Base-by-base conservation (phyloP, 2,888 invertebrate species). In the Mayetiola destructor region DNA sequence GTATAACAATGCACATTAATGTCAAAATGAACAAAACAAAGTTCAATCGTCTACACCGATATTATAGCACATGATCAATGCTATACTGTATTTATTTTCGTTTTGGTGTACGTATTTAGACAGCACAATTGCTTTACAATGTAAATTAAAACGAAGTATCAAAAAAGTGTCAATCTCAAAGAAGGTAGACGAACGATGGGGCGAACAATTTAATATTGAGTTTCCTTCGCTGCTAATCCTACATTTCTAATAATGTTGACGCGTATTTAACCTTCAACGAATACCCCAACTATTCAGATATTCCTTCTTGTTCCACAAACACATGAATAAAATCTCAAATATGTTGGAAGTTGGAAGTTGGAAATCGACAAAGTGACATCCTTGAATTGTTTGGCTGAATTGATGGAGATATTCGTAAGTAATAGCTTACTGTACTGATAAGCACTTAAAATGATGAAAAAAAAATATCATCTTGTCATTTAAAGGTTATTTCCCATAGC, bases 1-100 rank as follows among this genome's bases (percentile, higher is more conserved):
- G 48, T 48, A 48, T 27, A 48, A 48, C 27, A 48, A 48, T 48
- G 27, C 48, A 48, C 48, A 48, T 48, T 48, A 48, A 48, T 48
- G 48, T 48, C 48, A 48, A 48, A 48, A 23, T 48, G 48, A n/a
- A n/a, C n/a, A n/a, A n/a, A n/a, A n/a, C n/a, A n/a, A n/a, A n/a
- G n/a, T n/a, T n/a, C 48, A 48, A 48, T 48, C 48, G 27, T 27
- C 27, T 48, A 23, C 48, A 27, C 27, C 48, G 27, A n/a, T 16
- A 23, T 42, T 42, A 23, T 42, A 23, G 12, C 23, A 42, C 23
- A 14, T 14, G 23, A 42, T 21, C 42, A 3, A 4, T 23, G 39
- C 18, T 16, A 4, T 39, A 3, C 5, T 8, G 42, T 27, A n/a
- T 27, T 16, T 36, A 12, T 36, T 36, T 36, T 23, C 42, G 12